Percentiles rank a stretch among this genome's conserved stretches.
phyloP scores from a whole-genome alignment of 2,888 invertebrate species.

The Cheilosia impressa region DNA sequence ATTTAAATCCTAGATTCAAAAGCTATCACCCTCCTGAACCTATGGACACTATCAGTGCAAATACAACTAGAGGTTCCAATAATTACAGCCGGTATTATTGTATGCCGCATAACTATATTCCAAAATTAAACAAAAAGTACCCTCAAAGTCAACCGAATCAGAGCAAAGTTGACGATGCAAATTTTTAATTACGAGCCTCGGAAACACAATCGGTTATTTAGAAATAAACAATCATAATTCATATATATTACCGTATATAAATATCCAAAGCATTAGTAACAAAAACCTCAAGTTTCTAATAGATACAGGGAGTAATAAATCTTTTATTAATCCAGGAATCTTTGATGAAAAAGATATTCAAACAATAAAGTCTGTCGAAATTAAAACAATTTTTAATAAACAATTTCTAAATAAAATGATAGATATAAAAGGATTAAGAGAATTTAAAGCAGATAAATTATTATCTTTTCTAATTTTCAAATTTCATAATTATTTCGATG shows the following conservation, averaged over 20 bases:
- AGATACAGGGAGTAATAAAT: too few species aligned
- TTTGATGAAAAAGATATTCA: not conserved
- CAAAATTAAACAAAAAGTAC: too few species aligned
- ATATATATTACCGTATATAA: constrained; percentile 25
- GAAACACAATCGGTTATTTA: constrained; percentile 54
- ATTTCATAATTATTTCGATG: constrained; percentile 70
- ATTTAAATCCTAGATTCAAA: not conserved
- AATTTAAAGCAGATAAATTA: constrained; percentile 27
- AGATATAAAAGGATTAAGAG: constrained; percentile 35
- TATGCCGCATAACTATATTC: too few species aligned
- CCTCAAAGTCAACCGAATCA: too few species aligned
- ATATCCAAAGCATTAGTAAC: constrained; percentile 7
- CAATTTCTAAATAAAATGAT: constrained; percentile 17
- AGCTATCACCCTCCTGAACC: not conserved
- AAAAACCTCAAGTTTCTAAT: constrained; percentile 35
- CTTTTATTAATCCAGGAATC: too few species aligned
- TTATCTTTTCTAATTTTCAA: constrained; percentile 41
- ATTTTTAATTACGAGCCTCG: constrained; percentile 66
- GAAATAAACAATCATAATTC: constrained; percentile 53
- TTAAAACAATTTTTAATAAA: constrained; percentile 33
- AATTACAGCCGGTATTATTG: too few species aligned
- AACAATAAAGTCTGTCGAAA: constrained; percentile 37
- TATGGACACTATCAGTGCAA: not conserved
- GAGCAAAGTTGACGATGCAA: constrained; percentile 35
- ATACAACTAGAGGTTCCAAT: not conserved